Percentiles rank a stretch among this genome's conserved stretches.
These are phyloP conservation scores for Haplotaxodon microlepis DNA, from an alignment of 2,113 vertebrate species.

Conservation along the genomic window DNA sequence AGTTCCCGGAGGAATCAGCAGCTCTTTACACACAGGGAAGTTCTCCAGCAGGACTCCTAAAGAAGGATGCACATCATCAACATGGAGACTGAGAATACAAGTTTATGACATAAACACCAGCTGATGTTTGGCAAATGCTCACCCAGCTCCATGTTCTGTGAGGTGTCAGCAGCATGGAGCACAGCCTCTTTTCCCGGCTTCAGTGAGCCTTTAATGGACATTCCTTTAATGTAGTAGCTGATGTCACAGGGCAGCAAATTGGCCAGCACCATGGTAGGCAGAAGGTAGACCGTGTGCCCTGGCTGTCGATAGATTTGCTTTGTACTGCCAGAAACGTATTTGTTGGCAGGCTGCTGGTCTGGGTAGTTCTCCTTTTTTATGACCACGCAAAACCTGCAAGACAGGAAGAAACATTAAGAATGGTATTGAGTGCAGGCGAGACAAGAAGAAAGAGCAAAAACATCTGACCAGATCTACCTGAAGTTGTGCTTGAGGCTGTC, in stretches of 20 bases:
- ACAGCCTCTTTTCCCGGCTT: slow-evolving; percentile 89
- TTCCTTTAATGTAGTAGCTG: slow-evolving; percentile 90
- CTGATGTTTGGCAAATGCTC: slow-evolving; percentile 12
- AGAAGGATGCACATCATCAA: not conserved
- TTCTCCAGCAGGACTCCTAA: slow-evolving; percentile 88
- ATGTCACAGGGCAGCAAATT: slow-evolving; percentile 94
- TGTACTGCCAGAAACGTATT: slow-evolving; percentile 76
- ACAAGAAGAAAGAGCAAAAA: not conserved
- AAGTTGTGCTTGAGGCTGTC: slow-evolving; percentile 80
- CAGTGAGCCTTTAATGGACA: slow-evolving; percentile 80
- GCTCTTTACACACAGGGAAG: slow-evolving; percentile 88
- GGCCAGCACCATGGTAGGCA: slow-evolving; percentile 89
- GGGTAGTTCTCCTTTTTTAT: slow-evolving; percentile 97
- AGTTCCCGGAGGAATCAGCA: slow-evolving; percentile 92
- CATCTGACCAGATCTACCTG: slow-evolving; percentile 68
- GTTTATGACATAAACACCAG: not conserved
- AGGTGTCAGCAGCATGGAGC: slow-evolving; percentile 87
- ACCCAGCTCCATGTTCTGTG: slow-evolving; percentile 96
- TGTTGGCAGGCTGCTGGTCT: slow-evolving; percentile 88
- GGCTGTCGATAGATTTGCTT: slow-evolving; percentile 95
- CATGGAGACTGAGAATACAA: not conserved
- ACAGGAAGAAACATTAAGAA: not conserved
- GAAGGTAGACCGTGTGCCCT: slow-evolving; percentile 88
- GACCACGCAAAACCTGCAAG: slow-evolving; percentile 88
- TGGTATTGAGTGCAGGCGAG: too few species aligned